A percentile compares a stretch with the other conserved stretches of the same genome.
Conservation (phyloP, 2,797 vertebrate genomes). For the Anguilla marmorata region DNA sequence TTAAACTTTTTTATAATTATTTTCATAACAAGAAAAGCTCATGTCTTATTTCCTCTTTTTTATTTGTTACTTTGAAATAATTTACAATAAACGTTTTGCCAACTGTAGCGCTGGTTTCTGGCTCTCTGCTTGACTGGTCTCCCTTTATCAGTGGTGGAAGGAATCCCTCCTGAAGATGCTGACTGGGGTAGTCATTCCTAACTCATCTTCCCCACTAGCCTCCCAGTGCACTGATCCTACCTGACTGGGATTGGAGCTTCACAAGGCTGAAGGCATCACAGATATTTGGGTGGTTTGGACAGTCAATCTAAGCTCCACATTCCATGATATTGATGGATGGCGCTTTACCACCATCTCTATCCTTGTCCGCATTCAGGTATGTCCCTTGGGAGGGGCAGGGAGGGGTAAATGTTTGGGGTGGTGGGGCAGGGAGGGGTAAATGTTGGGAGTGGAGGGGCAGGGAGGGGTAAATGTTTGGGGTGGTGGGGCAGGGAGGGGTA, state of each 20-base stretch:
- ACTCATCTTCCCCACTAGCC: neutral
- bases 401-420: neutral
- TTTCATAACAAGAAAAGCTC: constrained; percentile 51
- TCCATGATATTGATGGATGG: neutral
- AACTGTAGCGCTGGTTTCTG: constrained; percentile 27
- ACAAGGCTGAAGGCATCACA: neutral
- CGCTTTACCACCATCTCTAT: neutral
- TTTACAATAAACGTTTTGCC: constrained; percentile 70
- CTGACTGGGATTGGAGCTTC: neutral
- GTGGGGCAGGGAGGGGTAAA: neutral
- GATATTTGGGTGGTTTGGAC: neutral
- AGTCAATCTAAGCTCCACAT: neutral
- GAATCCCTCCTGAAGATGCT: neutral
- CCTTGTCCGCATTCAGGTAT: neutral
- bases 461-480: neutral
- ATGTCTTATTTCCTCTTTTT: constrained; percentile 45
- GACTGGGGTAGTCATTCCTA: neutral
- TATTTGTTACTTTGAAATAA: constrained; percentile 60
- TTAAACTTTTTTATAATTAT: constrained; percentile 59
- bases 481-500: too few relatives aligned
- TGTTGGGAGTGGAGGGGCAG: neutral
- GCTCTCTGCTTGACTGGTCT: neutral
- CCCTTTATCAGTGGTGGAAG: neutral
- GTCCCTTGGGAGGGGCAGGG: neutral
- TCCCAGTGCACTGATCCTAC: neutral